These are phyloP conservation scores for Crenuchus spilurus DNA, from an alignment of 2,797 vertebrate species.

Conservation along the genomic window DNA sequence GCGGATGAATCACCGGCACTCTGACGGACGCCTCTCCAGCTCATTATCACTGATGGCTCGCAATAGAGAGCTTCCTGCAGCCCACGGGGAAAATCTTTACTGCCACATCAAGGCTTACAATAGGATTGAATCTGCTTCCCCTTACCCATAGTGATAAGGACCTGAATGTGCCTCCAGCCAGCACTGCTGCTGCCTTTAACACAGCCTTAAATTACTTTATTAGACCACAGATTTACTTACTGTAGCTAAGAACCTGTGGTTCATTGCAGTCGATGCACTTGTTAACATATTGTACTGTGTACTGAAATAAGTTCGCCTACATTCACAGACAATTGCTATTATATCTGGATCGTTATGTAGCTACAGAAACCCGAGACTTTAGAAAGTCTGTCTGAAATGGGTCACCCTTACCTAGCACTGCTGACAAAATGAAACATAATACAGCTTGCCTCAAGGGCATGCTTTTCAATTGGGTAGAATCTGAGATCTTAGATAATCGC, in stretches of 20 bases:
- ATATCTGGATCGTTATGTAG: conserved; percentile 8
- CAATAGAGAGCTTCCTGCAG: conserved; percentile 10
- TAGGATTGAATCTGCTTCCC: neutral
- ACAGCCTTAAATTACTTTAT: conserved; percentile 4
- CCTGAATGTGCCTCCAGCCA: neutral
- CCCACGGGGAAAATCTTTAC: conserved; percentile 21
- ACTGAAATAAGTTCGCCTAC: neutral
- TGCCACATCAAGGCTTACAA: neutral
- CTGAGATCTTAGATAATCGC: neutral
- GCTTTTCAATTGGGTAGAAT: conserved; percentile 4
- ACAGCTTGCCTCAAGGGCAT: neutral
- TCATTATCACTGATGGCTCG: conserved; percentile 23
- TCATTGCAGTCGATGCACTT: neutral
- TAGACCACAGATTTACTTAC: neutral
- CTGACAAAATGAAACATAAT: conserved; percentile 20
- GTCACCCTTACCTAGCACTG: conserved; percentile 15
- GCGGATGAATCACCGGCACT: conserved; percentile 17
- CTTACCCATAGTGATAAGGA: conserved; percentile 6
- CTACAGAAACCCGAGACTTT: conserved; percentile 3
- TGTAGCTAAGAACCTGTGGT: neutral
- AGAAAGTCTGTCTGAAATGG: conserved; percentile 15
- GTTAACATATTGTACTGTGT: neutral
- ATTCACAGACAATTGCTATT: conserved; percentile 15
- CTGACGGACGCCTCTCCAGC: conserved; percentile 1
- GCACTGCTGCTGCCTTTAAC: conserved; percentile 8